These are phyloP conservation scores for Leptosomus discolor DNA, from an alignment of 2,113 vertebrate genomes.

Conservation along the genomic window DNA sequence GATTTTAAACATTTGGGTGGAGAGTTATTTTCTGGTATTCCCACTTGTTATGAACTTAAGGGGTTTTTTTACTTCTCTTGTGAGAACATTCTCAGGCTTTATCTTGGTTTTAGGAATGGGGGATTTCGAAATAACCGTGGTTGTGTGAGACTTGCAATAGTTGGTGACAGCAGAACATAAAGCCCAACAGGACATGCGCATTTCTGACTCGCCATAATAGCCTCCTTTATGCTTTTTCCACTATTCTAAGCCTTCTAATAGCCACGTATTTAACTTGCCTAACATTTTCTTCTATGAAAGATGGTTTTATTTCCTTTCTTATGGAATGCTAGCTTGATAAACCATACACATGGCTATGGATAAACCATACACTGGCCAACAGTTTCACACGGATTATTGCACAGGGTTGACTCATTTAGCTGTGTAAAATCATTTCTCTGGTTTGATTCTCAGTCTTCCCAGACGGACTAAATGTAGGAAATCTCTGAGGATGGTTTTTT, in stretches of 20 bases:
- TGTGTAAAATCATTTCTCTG: background rate
- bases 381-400: background rate
- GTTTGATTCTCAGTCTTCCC: background rate
- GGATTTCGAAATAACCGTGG: background rate
- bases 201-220: background rate
- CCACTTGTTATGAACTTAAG: background rate
- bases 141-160: background rate
- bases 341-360: fast-evolving
- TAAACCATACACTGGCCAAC: background rate
- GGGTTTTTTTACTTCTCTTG: background rate
- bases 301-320: background rate
- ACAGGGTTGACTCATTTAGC: background rate
- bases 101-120: background rate
- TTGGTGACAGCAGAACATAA: background rate
- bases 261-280: background rate
- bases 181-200: fast-evolving
- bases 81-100: background rate
- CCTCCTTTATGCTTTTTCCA: background rate
- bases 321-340: background rate
- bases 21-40: background rate
- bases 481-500: background rate
- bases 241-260: background rate
- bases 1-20: background rate
- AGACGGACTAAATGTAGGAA: background rate
- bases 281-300: background rate